Evolutionary conservation across 2,797 vertebrate genomes (phyloP).

Genomic region (Sarcoramphus papa): DNA sequence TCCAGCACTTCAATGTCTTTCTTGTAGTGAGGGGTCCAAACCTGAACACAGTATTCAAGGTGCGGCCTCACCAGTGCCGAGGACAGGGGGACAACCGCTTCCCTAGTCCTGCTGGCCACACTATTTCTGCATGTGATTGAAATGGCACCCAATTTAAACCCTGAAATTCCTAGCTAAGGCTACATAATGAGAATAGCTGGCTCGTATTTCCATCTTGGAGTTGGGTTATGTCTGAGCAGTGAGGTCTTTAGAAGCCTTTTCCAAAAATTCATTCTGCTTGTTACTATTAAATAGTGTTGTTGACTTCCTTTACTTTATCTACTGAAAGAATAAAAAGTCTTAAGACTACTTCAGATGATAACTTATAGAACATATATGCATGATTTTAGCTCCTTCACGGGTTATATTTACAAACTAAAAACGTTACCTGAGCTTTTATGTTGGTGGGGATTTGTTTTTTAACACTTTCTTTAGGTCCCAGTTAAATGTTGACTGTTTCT

Average conservation of each 20-base stretch:
- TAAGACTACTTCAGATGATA: neutral
- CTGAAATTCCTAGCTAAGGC: neutral
- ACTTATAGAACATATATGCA: neutral
- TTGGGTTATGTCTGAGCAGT: neutral
- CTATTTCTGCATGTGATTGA: neutral
- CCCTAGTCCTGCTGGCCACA: neutral
- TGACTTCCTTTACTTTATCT: neutral
- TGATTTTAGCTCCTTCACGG: neutral
- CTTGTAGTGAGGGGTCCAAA: neutral
- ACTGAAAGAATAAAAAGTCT: neutral
- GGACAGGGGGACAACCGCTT: fast-evolving
- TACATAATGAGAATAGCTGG: neutral
- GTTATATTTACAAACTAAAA: neutral
- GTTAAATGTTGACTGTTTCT: neutral
- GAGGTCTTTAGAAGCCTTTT: neutral
- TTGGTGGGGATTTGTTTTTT: neutral
- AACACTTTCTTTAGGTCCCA: neutral
- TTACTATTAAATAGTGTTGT: neutral
- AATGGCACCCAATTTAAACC: neutral
- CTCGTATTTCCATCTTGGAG: neutral
- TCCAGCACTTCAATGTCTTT: neutral
- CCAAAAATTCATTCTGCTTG: neutral
- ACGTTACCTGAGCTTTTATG: neutral
- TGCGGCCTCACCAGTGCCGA: neutral
- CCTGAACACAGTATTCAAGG: neutral